Conservation (phyloP, 1,140 invertebrate genomes). For the Procambarus virginalis region DNA sequence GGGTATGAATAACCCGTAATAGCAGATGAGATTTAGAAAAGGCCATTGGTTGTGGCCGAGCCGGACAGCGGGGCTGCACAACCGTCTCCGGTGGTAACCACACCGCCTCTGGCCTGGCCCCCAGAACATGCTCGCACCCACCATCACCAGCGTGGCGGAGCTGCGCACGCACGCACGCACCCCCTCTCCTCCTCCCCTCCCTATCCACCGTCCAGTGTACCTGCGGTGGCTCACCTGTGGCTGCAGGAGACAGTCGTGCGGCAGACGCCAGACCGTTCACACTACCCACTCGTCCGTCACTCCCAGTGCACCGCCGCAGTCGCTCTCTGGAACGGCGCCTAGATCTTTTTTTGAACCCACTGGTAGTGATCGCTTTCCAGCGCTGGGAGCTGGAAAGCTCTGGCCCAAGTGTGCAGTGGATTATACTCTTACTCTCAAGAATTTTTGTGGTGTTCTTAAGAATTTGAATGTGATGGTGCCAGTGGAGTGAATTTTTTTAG, state of each 20-base stretch:
- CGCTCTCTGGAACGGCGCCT: slow-evolving; percentile 33
- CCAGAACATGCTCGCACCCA: slow-evolving; percentile 12
- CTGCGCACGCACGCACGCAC: not conserved
- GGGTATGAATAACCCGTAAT: not conserved
- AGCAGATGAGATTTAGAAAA: not conserved
- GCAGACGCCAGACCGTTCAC: slow-evolving; percentile 55
- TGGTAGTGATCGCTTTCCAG: slow-evolving; percentile 40
- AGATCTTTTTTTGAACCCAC: slow-evolving; percentile 4
- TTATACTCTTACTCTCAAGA: slow-evolving; percentile 26
- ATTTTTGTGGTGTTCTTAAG: slow-evolving; percentile 30
- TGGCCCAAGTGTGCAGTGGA: slow-evolving; percentile 20
- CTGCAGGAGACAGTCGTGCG: slow-evolving; percentile 55
- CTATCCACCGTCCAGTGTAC: slow-evolving; percentile 49
- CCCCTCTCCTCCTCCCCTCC: not conserved
- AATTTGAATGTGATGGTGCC: slow-evolving; percentile 34
- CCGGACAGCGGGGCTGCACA: slow-evolving; percentile 14
- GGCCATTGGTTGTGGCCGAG: not conserved
- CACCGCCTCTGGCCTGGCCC: slow-evolving; percentile 48
- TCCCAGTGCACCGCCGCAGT: slow-evolving; percentile 11
- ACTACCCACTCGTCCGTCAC: slow-evolving; percentile 36
- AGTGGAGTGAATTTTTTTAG: slow-evolving; percentile 27
- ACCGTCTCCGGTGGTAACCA: slow-evolving; percentile 29
- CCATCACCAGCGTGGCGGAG: slow-evolving; percentile 43
- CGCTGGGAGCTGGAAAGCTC: slow-evolving; percentile 19
- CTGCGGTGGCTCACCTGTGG: slow-evolving; percentile 66